Evolutionary conservation across 2,113 vertebrate species (phyloP).

Genomic region (Dascyllus trimaculatus): DNA sequence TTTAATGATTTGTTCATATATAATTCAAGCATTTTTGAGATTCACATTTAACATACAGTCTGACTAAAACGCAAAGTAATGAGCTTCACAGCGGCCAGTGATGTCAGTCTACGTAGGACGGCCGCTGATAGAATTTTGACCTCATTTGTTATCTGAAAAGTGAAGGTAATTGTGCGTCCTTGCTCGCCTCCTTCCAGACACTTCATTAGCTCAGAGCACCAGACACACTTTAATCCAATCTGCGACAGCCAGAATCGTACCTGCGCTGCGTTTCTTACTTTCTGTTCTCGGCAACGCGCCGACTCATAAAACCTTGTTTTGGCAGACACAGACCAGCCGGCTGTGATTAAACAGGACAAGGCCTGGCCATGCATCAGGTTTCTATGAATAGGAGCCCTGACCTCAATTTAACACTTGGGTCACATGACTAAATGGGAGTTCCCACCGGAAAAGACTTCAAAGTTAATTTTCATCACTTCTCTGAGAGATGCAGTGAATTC

Average conservation of each 20-base stretch:
- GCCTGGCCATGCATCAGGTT: neutral
- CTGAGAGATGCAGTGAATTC: too few species aligned
- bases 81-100: neutral
- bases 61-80: neutral
- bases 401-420: neutral
- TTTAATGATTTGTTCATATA: neutral
- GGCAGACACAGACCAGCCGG: slow-evolving; percentile 51
- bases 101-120: neutral
- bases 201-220: slow-evolving; percentile 27
- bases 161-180: slow-evolving; percentile 39
- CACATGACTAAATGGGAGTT: neutral
- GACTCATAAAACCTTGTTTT: neutral
- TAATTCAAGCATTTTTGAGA: neutral
- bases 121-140: neutral
- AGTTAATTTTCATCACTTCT: too few species aligned
- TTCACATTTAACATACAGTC: neutral
- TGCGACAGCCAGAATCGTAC: neutral
- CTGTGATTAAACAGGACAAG: slow-evolving; percentile 35
- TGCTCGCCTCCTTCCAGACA: slow-evolving; percentile 17
- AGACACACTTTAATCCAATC: slow-evolving; percentile 56
- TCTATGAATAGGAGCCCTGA: slow-evolving; percentile 4
- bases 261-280: slow-evolving; percentile 2
- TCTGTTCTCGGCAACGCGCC: slow-evolving; percentile 1
- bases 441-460: slow-evolving; percentile 1
- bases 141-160: slow-evolving; percentile 34